Percentiles rank a stretch among this genome's conserved stretches.
Evolutionary conservation across 2,797 vertebrate genomes (phyloP).

Genomic region (Sebastes iracundus): DNA sequence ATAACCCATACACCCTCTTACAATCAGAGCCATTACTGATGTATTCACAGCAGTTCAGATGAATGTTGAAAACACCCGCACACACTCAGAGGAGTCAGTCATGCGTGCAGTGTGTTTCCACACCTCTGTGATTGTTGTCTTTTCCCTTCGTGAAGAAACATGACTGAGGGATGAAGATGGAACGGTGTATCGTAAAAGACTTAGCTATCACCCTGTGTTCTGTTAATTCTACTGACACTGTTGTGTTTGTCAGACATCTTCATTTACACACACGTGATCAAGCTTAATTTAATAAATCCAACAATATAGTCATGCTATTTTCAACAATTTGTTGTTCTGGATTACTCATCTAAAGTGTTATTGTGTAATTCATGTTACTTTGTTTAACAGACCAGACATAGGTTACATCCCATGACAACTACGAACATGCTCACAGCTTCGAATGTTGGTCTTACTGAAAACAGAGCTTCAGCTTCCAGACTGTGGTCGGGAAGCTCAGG

Average conservation of each 20-base stretch:
- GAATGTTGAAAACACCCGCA: slow-evolving; percentile 11
- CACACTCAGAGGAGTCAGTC: not conserved
- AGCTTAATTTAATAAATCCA: not conserved
- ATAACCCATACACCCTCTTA: not conserved
- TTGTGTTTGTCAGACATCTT: slow-evolving; percentile 21
- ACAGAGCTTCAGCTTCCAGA: not conserved
- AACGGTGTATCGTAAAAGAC: not conserved
- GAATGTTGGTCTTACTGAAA: not conserved
- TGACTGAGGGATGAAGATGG: slow-evolving; percentile 32
- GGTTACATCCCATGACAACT: not conserved
- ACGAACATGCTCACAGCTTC: not conserved
- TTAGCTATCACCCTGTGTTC: not conserved
- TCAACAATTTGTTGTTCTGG: not conserved
- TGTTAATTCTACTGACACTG: slow-evolving; percentile 25
- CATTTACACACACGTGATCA: not conserved
- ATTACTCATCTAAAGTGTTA: not conserved
- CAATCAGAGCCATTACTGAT: not conserved
- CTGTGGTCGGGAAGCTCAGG: not conserved
- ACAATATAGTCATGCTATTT: not conserved
- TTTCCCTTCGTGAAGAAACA: slow-evolving; percentile 39
- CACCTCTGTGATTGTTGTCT: slow-evolving; percentile 53
- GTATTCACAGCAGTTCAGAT: slow-evolving; percentile 37
- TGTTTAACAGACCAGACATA: not conserved
- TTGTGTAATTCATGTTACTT: not conserved
- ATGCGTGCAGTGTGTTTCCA: slow-evolving; percentile 26